phyloP scores from a whole-genome alignment of 2,113 vertebrate species.

The Anguilla japonica region DNA sequence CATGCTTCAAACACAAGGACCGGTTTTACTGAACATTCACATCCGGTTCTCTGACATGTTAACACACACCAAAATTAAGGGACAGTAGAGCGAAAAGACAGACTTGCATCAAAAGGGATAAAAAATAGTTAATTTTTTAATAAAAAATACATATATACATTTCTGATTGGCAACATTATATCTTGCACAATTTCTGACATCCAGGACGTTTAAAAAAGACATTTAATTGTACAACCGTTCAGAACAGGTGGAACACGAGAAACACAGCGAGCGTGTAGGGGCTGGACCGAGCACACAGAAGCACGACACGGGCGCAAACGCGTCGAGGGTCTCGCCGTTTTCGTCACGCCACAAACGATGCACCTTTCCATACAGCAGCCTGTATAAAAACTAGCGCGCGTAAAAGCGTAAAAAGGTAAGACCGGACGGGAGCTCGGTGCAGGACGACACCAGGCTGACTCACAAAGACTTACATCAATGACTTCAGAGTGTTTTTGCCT shows the following conservation, averaged over 20 bases:
- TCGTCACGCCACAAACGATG: background rate
- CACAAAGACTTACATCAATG: background rate
- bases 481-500: background rate
- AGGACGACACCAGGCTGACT: background rate
- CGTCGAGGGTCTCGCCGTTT: background rate
- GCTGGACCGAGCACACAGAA: background rate
- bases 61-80: background rate
- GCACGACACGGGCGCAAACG: background rate
- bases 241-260: slow-evolving; percentile 2
- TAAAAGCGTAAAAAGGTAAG: background rate
- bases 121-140: slow-evolving; percentile 35
- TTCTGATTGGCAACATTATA: slow-evolving; percentile 22
- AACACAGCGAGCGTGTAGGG: background rate
- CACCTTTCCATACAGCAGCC: background rate
- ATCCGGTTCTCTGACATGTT: background rate
- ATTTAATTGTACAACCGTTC: slow-evolving; percentile 23
- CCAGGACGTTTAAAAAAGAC: slow-evolving; percentile 6
- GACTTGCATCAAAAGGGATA: slow-evolving; percentile 12
- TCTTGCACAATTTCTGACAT: slow-evolving; percentile 23
- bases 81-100: slow-evolving; percentile 2
- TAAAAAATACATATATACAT: slow-evolving; percentile 36
- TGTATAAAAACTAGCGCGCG: background rate
- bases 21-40: too few species aligned
- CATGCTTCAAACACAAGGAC: too few species aligned
- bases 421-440: background rate